A percentile compares a stretch with the other conserved stretches of the same genome.
Evolutionary conservation across 1,140 invertebrate species (phyloP).

Genomic region (Olivierus martensii): DNA sequence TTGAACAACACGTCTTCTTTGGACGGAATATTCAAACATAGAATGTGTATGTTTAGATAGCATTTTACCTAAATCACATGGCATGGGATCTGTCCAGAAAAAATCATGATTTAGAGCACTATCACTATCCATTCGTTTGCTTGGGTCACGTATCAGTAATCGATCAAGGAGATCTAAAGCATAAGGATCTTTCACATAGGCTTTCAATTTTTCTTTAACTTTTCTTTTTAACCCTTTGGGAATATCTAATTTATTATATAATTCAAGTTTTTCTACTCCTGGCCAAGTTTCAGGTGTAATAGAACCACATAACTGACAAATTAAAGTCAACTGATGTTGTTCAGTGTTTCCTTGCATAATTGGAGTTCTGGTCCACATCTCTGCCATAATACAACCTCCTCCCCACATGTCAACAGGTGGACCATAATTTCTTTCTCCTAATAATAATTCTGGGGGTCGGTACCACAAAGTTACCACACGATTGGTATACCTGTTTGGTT

Average conservation of each 20-base stretch:
- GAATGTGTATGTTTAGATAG: constrained; percentile 60
- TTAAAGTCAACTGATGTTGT: constrained; percentile 86
- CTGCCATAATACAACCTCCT: constrained; percentile 97
- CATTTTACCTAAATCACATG: constrained; percentile 81
- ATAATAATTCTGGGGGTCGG: constrained; percentile 70
- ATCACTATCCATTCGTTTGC: constrained; percentile 78
- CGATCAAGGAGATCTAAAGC: constrained; percentile 90
- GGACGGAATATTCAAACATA: constrained; percentile 5
- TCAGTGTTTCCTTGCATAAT: constrained; percentile 81
- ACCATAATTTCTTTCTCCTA: constrained; percentile 91
- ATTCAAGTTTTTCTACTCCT: constrained; percentile 80
- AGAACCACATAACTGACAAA: constrained; percentile 90
- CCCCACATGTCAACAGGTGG: constrained; percentile 97
- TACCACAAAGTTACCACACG: constrained; percentile 59
- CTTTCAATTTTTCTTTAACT: constrained; percentile 73
- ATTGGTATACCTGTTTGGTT: constrained; percentile 53
- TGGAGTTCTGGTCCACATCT: constrained; percentile 90
- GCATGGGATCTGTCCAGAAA: constrained; percentile 96
- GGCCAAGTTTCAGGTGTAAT: constrained; percentile 80
- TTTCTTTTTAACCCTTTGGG: constrained; percentile 81
- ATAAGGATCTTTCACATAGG: constrained; percentile 80
- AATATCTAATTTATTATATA: constrained; percentile 82
- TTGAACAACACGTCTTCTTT: not conserved
- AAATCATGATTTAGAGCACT: constrained; percentile 93
- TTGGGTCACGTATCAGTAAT: constrained; percentile 78